phyloP scores from a whole-genome alignment of 92 coral and sea anemone species.

The Actinernus sp. region DNA sequence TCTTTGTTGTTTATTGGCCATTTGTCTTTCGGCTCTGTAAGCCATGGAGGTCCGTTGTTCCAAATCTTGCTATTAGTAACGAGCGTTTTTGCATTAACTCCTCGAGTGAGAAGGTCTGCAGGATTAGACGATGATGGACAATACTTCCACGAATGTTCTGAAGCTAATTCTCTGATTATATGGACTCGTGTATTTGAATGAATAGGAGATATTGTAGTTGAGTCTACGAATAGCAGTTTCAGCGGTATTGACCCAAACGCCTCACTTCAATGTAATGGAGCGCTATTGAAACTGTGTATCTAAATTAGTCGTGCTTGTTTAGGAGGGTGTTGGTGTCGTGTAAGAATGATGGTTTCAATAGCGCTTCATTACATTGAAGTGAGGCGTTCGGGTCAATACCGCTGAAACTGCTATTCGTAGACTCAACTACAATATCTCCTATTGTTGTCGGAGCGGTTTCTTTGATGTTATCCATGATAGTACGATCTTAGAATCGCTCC shows the following conservation, averaged over 20 bases:
- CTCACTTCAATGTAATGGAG: too few species aligned
- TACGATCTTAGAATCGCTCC: conserved; percentile 38
- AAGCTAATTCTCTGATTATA: conserved; percentile 15
- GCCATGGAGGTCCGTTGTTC: conserved; percentile 48
- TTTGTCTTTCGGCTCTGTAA: conserved; percentile 17
- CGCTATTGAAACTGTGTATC: too few species aligned
- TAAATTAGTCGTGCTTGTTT: too few species aligned
- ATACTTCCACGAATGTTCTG: conserved; percentile 29
- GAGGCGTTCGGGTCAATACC: too few species aligned
- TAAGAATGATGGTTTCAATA: too few species aligned
- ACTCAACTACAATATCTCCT: too few species aligned
- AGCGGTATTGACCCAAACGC: too few species aligned
- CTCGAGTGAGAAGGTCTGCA: conserved; percentile 57
- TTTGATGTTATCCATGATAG: conserved; percentile 22
- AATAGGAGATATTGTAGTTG: too few species aligned
- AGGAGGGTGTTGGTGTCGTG: too few species aligned
- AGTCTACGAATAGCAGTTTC: too few species aligned
- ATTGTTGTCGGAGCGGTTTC: conserved; percentile 22
- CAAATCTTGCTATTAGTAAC: conserved; percentile 28
- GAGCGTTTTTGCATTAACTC: conserved; percentile 25
- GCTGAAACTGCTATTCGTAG: too few species aligned
- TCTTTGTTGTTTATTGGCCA: conserved; percentile 27
- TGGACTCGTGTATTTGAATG: conserved; percentile 31
- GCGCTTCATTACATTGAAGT: too few species aligned
- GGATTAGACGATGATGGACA: conserved; percentile 59